Percentiles rank a stretch among this genome's conserved stretches.
These are phyloP conservation scores for Caenorhabditis sp. DNA, from an alignment of 2,888 invertebrate species.

Conservation along the genomic window DNA sequence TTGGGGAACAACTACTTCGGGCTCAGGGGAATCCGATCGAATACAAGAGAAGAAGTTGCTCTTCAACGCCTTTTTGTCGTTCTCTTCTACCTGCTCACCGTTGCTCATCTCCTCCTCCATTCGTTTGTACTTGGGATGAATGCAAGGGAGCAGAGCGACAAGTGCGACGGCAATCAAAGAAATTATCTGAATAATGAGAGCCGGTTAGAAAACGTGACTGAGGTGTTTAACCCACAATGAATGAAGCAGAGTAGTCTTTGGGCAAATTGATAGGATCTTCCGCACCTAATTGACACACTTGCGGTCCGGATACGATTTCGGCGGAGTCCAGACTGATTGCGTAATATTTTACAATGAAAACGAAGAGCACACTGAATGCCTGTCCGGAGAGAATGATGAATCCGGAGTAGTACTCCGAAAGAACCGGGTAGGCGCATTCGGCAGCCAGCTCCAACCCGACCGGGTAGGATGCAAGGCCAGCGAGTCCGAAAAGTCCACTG, in stretches of 20 bases:
- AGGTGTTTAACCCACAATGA: neutral
- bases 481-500: constrained; percentile 2
- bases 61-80: neutral
- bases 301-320: neutral
- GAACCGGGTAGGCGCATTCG: constrained; percentile 20
- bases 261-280: constrained; percentile 17
- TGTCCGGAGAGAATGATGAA: constrained; percentile 28
- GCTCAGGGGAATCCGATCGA: no score
- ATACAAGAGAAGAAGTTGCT: no score
- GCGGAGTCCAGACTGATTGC: neutral
- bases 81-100: neutral
- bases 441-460: constrained; percentile 36
- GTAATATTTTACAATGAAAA: neutral
- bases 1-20: no score
- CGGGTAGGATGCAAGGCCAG: constrained; percentile 40
- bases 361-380: constrained; percentile 4
- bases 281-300: neutral
- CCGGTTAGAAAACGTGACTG: neutral
- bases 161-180: neutral
- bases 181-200: constrained; percentile 6
- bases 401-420: constrained; percentile 19
- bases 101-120: neutral
- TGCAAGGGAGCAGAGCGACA: neutral
- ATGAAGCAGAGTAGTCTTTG: neutral
- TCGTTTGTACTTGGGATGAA: neutral